phyloP scores from a whole-genome alignment of 2,797 vertebrate species.

The Argya squamiceps region DNA sequence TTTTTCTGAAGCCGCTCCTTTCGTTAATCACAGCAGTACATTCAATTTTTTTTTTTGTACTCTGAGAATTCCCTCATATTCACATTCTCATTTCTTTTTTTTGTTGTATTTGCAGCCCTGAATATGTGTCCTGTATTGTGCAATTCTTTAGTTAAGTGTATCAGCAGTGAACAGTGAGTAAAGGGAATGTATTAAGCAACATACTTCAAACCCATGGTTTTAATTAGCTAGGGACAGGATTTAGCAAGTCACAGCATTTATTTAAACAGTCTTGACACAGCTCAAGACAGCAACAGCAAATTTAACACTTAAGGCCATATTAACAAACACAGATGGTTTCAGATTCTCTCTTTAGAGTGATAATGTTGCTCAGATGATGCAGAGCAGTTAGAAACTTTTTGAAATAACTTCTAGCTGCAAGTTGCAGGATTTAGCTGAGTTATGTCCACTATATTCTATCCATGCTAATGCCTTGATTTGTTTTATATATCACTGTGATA shows the following conservation, averaged over 20 bases:
- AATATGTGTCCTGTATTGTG: neutral
- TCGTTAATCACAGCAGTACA: neutral
- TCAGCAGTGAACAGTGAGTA: neutral
- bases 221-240: conserved; percentile 65
- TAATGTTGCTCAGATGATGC: neutral
- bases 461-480: neutral
- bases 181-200: conserved; percentile 20
- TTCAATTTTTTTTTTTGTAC: neutral
- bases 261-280: conserved; percentile 60
- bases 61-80: neutral
- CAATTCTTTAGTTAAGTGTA: neutral
- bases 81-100: neutral
- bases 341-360: neutral
- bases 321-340: conserved; percentile 58
- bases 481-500: neutral
- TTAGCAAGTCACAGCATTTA: conserved; percentile 68
- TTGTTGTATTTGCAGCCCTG: neutral
- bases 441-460: conserved; percentile 7
- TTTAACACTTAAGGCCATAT: conserved; percentile 58
- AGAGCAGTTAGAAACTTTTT: conserved; percentile 18
- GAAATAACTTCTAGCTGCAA: conserved; percentile 6
- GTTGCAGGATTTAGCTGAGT: conserved; percentile 8
- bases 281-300: conserved; percentile 49
- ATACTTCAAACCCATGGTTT: conserved; percentile 29
- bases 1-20: neutral